Percentiles rank a stretch among this genome's conserved stretches.
Evolutionary conservation across 2,888 invertebrate genomes (phyloP).

Genomic region (Tridacna crocea): DNA sequence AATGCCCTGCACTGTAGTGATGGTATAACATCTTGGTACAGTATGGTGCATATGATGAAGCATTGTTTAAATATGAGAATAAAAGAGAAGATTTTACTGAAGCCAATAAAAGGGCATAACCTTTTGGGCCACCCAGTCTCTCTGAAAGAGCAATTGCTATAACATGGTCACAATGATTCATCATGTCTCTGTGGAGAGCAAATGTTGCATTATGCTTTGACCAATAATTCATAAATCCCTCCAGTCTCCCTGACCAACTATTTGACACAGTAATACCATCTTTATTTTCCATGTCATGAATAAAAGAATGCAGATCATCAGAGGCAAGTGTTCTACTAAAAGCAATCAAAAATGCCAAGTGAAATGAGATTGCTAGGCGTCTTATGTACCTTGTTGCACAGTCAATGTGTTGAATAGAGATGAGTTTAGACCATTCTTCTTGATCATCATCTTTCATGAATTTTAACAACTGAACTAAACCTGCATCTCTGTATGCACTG

Average conservation of each 20-base stretch:
- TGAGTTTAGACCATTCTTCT: conserved; percentile 43
- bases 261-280: background rate
- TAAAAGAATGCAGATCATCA: background rate
- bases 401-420: conserved; percentile 47
- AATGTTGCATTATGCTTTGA: conserved; percentile 43
- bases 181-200: conserved; percentile 47
- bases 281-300: conserved; percentile 23
- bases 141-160: conserved; percentile 51
- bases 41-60: conserved; percentile 58
- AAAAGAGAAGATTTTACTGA: conserved; percentile 51
- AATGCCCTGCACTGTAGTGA: conserved; percentile 47
- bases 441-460: conserved; percentile 43
- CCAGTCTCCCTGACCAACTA: conserved; percentile 27
- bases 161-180: conserved; percentile 59
- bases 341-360: conserved; percentile 30
- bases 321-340: conserved; percentile 9
- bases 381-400: conserved; percentile 36
- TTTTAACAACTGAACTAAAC: conserved; percentile 39
- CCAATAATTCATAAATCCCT: conserved; percentile 25
- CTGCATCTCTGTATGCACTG: conserved; percentile 49
- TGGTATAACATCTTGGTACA: conserved; percentile 37
- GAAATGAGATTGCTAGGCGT: conserved; percentile 28
- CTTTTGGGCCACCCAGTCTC: conserved; percentile 46
- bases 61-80: conserved; percentile 57
- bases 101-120: conserved; percentile 52